These are phyloP conservation scores for Meiosimyza decipiens DNA, from an alignment of 2,888 invertebrate species.

Conservation along the genomic window DNA sequence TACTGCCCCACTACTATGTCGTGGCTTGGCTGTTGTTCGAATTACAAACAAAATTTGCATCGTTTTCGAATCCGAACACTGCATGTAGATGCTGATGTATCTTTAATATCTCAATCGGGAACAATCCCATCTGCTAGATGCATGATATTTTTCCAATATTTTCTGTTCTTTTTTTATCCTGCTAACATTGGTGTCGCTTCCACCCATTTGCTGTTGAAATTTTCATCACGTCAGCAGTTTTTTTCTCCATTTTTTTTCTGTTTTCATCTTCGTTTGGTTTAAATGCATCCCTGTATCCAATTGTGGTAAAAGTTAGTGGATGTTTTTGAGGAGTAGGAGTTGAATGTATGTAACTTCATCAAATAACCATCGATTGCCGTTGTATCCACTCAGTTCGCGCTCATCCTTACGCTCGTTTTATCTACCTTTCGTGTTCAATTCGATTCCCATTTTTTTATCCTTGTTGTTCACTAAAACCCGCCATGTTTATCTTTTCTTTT, in stretches of 20 bases:
- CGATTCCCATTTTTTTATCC: conserved; percentile 6
- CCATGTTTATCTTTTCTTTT: conserved; percentile 18
- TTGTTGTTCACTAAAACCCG: background rate
- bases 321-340: background rate
- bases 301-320: conserved; percentile 8
- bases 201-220: conserved; percentile 20
- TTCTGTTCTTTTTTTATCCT: background rate
- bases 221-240: conserved; percentile 24
- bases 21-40: background rate
- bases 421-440: conserved; percentile 16
- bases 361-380: conserved; percentile 5
- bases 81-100: conserved; percentile 10
- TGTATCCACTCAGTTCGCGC: conserved; percentile 1
- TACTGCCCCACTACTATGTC: background rate
- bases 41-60: conserved; percentile 11
- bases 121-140: conserved; percentile 8
- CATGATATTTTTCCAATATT: no score
- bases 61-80: conserved; percentile 15
- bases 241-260: no score
- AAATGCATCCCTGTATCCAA: conserved; percentile 4
- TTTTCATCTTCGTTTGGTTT: background rate
- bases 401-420: background rate
- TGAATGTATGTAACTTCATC: conserved; percentile 6
- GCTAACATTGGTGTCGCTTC: background rate
- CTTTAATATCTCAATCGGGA: conserved; percentile 20